Conservation (phyloP, 2,888 invertebrate genomes). For the Limnephilus lunatus region DNA sequence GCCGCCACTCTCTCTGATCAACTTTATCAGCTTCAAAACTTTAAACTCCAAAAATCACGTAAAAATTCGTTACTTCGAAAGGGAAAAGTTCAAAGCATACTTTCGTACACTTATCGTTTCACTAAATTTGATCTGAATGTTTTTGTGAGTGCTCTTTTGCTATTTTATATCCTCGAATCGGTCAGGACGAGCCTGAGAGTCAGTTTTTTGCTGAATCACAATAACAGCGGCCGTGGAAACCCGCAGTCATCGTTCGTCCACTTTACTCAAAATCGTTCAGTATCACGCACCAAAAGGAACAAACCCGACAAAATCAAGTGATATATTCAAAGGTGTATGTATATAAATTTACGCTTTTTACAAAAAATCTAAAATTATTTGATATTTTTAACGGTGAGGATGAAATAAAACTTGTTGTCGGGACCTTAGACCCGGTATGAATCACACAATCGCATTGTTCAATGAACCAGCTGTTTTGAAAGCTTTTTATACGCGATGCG, state of each 20-base stretch:
- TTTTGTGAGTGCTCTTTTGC: neutral
- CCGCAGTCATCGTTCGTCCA: constrained; percentile 40
- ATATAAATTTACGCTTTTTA: neutral
- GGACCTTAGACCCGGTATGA: constrained; percentile 31
- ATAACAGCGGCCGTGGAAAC: constrained; percentile 40
- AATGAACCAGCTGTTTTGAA: neutral
- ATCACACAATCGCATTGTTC: constrained; percentile 17
- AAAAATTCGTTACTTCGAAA: neutral
- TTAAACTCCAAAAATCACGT: neutral
- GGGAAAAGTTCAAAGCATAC: neutral
- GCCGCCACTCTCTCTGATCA: constrained; percentile 35
- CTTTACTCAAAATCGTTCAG: neutral
- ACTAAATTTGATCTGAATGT: neutral
- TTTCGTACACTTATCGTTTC: neutral
- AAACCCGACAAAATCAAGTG: neutral
- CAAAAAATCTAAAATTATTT: neutral
- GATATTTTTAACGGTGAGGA: neutral
- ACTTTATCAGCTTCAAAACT: neutral
- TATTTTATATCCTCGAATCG: neutral
- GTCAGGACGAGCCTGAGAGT: constrained; percentile 30
- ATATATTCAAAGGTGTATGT: neutral
- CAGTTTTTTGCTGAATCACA: constrained; percentile 50
- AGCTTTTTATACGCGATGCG: neutral
- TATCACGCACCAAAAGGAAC: neutral
- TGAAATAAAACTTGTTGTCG: constrained; percentile 8